Evolutionary conservation across 2,113 vertebrate genomes (phyloP), one percentile per base, ranked within the genome.

Genomic region (Callionymus lyra): DNA sequence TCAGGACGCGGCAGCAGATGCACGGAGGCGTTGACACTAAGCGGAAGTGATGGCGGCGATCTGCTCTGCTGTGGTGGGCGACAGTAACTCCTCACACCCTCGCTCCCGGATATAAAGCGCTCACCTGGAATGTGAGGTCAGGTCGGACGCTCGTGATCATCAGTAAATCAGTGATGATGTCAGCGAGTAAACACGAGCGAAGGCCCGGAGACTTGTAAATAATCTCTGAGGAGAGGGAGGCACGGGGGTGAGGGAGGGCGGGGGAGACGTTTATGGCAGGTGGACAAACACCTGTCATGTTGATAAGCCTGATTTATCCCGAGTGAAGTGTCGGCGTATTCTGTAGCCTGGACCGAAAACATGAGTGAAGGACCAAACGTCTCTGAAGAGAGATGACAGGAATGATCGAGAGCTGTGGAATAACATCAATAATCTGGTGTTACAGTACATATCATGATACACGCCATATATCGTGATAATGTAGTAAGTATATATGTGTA

Each of bases 221-320:
- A 90, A 82, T 47, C 13, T 40, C 17, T 50, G 12, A 49, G 6
- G 12, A 56, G 73, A 64, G 68, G 71, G 65, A 77, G 63, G 80
- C 77, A 80, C 80, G 66, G 66, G 75, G 77, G 80, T 80, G 66
- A 65, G 76, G n/a, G 14, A 70, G 54, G n/a, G 84, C 81, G 72
- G 80, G 81, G 84, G 81, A 68, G 87, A 84, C 79, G 86, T 88
- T 89, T 44, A 74, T 27, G 44, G 90, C 88, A 91, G 87, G 88
- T 89, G 89, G 88, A 90, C 72, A 76, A 92, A 93, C 88, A 90
- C 86, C 91, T 88, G 88, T 82, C 82, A 34, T 74, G 80, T 84
- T 83, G 86, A 86, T 81, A 82, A 83, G 82, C 68, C 77, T 86
- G 87, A 90, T 93, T 92, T 87, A 90, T 89, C 87, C 86, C 78